phyloP scores from a whole-genome alignment of 2,113 vertebrate species.

The Psammodynastes pulverulentus region DNA sequence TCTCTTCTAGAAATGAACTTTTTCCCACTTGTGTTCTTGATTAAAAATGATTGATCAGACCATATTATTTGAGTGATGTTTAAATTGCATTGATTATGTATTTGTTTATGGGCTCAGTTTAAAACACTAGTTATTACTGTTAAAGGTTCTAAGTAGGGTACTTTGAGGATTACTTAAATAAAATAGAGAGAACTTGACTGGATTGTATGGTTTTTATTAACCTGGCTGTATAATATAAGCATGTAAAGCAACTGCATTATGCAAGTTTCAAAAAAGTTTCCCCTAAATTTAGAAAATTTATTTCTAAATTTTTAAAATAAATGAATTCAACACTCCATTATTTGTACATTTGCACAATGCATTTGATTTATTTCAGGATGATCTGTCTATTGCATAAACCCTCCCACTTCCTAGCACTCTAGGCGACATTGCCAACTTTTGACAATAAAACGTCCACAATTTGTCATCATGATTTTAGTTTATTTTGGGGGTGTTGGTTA shows the following conservation, averaged over 20 bases:
- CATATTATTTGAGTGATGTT: neutral
- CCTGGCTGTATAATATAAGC: neutral
- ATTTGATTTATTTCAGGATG: slow-evolving; percentile 51
- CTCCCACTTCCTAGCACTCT: neutral
- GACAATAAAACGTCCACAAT: neutral
- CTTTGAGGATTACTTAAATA: neutral
- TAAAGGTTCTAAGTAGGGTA: neutral
- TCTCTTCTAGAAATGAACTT: neutral
- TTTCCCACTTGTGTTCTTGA: neutral
- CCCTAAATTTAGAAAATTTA: too few relatives aligned
- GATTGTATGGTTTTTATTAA: neutral
- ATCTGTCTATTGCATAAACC: slow-evolving; percentile 60
- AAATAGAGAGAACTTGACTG: neutral
- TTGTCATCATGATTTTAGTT: neutral
- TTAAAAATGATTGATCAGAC: neutral
- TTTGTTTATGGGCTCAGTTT: neutral
- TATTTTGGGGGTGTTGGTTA: neutral
- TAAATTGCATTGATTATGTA: neutral
- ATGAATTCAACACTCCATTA: slow-evolving; percentile 69
- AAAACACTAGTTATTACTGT: neutral
- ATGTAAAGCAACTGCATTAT: neutral
- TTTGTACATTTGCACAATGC: slow-evolving; percentile 69
- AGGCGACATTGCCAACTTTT: neutral
- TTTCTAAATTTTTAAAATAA: slow-evolving; percentile 71
- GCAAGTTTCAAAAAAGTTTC: neutral